Evolutionary conservation across 2,888 invertebrate species (phyloP).

Genomic region (Octonoba sinensis): DNA sequence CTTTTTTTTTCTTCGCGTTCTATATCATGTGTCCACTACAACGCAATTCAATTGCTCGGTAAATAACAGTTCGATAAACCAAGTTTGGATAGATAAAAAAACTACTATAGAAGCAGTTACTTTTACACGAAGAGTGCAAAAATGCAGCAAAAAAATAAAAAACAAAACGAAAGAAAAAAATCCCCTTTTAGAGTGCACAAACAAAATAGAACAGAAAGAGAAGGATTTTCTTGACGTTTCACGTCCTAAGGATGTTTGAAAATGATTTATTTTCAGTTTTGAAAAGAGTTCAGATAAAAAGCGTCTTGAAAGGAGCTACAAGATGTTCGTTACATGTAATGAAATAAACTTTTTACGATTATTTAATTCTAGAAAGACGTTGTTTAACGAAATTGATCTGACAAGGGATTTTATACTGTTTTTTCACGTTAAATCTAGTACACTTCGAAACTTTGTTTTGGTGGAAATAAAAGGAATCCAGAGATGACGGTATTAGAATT

Average conservation of each 20-base stretch:
- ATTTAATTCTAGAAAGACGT: too few species aligned
- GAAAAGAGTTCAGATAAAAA: constrained; percentile 16
- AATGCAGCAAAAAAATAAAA: constrained; percentile 34
- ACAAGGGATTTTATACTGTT: too few species aligned
- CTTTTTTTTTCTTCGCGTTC: constrained; percentile 13
- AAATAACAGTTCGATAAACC: constrained; percentile 48
- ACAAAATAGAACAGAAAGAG: not conserved
- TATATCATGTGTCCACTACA: constrained; percentile 48
- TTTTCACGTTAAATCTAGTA: too few species aligned
- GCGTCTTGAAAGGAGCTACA: too few species aligned
- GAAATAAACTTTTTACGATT: too few species aligned
- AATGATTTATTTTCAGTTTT: constrained; percentile 36
- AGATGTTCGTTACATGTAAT: too few species aligned
- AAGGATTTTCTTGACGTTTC: constrained; percentile 18
- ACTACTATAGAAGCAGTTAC: constrained; percentile 18
- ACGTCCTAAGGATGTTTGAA: constrained; percentile 29
- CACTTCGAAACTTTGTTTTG: too few species aligned
- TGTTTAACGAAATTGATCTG: too few species aligned
- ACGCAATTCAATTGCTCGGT: constrained; percentile 45
- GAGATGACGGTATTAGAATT: too few species aligned
- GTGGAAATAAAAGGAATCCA: too few species aligned
- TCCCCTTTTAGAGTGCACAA: too few species aligned
- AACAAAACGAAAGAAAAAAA: too few species aligned
- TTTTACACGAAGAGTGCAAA: constrained; percentile 25
- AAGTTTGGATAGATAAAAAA: constrained; percentile 26